phyloP scores from a whole-genome alignment of 2,113 vertebrate species.

The Pica pica region DNA sequence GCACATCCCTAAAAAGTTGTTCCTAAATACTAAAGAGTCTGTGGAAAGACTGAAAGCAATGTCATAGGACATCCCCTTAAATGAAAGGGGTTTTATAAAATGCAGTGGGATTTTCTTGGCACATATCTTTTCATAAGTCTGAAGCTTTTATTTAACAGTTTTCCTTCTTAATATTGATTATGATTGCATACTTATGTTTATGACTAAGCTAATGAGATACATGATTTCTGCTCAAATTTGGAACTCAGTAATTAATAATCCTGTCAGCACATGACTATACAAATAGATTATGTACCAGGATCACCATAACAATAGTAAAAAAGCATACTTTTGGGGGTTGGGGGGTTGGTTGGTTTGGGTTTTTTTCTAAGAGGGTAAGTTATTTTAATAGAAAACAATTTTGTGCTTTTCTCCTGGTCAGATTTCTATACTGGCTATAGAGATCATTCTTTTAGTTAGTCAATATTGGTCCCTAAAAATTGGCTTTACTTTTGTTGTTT shows the following conservation, averaged over 20 bases:
- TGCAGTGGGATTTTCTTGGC: not conserved
- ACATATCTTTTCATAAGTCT: not conserved
- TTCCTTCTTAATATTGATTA: not conserved
- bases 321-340: not conserved
- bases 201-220: not conserved
- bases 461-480: not conserved
- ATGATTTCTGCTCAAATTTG: not conserved
- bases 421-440: not conserved
- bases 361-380: not conserved
- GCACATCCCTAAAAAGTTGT: not conserved
- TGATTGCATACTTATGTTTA: not conserved
- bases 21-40: not conserved
- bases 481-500: not conserved
- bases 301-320: not conserved
- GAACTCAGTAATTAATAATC: not conserved
- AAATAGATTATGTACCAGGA: not conserved
- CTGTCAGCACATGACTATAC: not conserved
- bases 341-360: not conserved
- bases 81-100: fast-evolving
- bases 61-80: not conserved
- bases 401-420: not conserved
- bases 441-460: not conserved
- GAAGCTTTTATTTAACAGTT: not conserved
- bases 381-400: not conserved
- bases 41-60: not conserved